phyloP scores from a whole-genome alignment of 2,888 invertebrate genomes.

The Choreutis nemorana region DNA sequence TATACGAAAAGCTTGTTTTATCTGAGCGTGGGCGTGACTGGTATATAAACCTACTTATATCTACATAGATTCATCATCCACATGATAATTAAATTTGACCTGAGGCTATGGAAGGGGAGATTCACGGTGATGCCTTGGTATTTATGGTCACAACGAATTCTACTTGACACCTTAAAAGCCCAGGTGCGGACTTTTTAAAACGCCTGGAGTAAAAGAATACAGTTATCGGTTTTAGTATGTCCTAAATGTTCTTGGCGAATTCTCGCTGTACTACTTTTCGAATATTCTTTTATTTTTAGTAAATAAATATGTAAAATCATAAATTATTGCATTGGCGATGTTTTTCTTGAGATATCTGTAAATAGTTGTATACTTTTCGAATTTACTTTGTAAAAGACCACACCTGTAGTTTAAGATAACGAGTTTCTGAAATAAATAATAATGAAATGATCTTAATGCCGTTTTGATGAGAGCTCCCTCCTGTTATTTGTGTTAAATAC shows the following conservation, averaged over 20 bases:
- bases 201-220: too few species aligned
- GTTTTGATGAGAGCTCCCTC: conserved; percentile 35
- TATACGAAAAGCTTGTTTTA: conserved; percentile 36
- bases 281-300: too few species aligned
- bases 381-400: conserved; percentile 28
- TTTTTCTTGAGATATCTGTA: too few species aligned
- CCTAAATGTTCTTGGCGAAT: too few species aligned
- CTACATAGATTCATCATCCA: conserved; percentile 34
- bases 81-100: conserved; percentile 64
- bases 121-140: conserved; percentile 36
- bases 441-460: conserved; percentile 38
- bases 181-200: too few species aligned
- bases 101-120: conserved; percentile 36
- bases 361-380: too few species aligned
- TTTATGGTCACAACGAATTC: conserved; percentile 44
- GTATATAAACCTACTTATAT: conserved; percentile 15
- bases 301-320: too few species aligned
- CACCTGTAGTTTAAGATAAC: conserved; percentile 19
- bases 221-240: too few species aligned
- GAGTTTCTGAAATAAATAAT: conserved; percentile 23
- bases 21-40: conserved; percentile 40
- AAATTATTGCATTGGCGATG: too few species aligned
- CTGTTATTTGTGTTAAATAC: conserved; percentile 42
- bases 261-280: too few species aligned
- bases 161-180: conserved; percentile 41